phyloP scores from a whole-genome alignment of 2,888 invertebrate species.

The Rhaphigaster nebulosa region DNA sequence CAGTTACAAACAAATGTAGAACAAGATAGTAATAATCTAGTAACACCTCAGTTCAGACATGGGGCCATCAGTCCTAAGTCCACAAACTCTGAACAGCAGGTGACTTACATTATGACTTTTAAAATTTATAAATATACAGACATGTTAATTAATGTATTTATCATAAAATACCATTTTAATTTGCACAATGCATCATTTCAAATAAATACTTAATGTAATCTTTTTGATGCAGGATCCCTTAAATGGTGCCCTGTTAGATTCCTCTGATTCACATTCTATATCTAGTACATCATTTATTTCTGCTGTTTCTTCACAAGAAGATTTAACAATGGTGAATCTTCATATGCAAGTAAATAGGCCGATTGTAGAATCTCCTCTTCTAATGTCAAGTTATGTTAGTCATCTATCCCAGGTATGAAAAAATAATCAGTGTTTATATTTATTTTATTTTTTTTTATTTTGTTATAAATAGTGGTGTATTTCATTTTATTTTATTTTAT shows the following conservation, averaged over 20 bases:
- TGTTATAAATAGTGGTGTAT: too few relatives aligned
- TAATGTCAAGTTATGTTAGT: conserved; percentile 94
- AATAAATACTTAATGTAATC: background rate
- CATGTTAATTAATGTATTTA: background rate
- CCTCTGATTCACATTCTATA: conserved; percentile 84
- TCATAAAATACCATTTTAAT: background rate
- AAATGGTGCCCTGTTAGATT: conserved; percentile 69
- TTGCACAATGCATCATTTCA: background rate
- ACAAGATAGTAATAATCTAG: conserved; percentile 60
- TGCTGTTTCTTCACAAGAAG: conserved; percentile 93
- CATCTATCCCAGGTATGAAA: conserved; percentile 85
- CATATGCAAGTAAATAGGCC: conserved; percentile 94
- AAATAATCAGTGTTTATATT: background rate
- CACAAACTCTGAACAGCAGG: conserved; percentile 62
- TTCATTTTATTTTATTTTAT: too few relatives aligned
- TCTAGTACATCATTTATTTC: conserved; percentile 90
- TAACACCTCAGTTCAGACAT: conserved; percentile 63
- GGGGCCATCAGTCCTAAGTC: conserved; percentile 62
- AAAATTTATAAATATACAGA: too few relatives aligned
- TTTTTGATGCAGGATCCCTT: conserved; percentile 45
- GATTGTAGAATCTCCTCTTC: conserved; percentile 91
- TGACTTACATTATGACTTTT: background rate
- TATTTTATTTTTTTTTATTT: too few relatives aligned
- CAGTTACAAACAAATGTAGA: conserved; percentile 58
- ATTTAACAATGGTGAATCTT: conserved; percentile 90